Evolutionary conservation across 2,888 invertebrate species (phyloP).

Genomic region (Lasius fuliginosus): DNA sequence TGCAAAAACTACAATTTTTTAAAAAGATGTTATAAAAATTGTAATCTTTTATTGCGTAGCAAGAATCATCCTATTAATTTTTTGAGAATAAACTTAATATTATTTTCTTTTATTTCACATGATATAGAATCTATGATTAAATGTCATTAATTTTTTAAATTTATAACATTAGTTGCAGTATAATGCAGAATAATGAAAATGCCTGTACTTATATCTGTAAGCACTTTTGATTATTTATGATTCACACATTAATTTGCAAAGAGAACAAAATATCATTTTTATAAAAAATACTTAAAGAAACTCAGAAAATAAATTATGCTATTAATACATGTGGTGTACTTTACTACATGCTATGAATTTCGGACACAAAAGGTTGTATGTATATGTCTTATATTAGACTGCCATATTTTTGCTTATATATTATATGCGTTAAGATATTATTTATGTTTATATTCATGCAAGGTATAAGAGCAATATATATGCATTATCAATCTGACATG

Average conservation of each 20-base stretch:
- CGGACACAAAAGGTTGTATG: not conserved
- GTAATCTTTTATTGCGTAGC: not conserved
- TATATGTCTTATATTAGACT: slow-evolving; percentile 37
- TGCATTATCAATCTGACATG: slow-evolving; percentile 10
- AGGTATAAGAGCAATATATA: slow-evolving; percentile 18
- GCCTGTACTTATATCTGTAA: slow-evolving; percentile 25
- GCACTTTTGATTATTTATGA: not conserved
- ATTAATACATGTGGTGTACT: not conserved
- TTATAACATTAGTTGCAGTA: slow-evolving; percentile 8
- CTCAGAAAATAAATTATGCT: slow-evolving; percentile 26
- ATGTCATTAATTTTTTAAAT: slow-evolving; percentile 21
- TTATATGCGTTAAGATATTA: slow-evolving; percentile 36
- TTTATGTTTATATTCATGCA: slow-evolving; percentile 22
- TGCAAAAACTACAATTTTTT: not conserved
- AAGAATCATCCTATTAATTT: slow-evolving; percentile 39
- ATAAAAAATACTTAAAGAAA: slow-evolving; percentile 4
- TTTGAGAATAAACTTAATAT: not conserved
- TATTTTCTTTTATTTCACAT: not conserved
- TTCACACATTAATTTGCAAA: slow-evolving; percentile 4
- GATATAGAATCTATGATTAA: slow-evolving; percentile 12
- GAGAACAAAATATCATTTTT: not conserved
- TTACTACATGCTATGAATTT: slow-evolving; percentile 14
- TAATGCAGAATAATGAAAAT: not conserved
- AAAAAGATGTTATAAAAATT: not conserved
- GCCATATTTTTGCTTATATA: slow-evolving; percentile 45